phyloP scores from a whole-genome alignment of 2,797 vertebrate genomes.

The Mormyrus proboscirostris region DNA sequence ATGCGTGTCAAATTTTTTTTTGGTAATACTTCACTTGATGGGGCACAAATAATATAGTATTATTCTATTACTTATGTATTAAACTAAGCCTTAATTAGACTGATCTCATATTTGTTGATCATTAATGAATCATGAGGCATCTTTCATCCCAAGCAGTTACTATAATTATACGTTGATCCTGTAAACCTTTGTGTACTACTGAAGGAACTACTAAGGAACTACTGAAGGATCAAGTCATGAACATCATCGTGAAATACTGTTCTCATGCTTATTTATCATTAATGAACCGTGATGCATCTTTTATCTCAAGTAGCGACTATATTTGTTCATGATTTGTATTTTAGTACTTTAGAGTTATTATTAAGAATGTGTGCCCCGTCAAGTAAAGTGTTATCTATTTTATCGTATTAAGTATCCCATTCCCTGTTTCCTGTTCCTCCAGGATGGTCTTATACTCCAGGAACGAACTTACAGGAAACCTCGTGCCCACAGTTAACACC shows the following conservation, averaged over 20 bases:
- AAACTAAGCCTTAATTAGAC: not conserved
- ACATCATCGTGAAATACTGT: not conserved
- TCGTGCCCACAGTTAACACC: not conserved
- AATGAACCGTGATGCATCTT: not conserved
- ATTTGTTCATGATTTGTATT: not conserved
- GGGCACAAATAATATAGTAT: not conserved
- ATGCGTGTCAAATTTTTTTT: not conserved
- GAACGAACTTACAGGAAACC: not conserved
- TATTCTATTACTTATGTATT: not conserved
- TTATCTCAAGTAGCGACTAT: not conserved
- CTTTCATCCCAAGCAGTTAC: not conserved
- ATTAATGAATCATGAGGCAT: not conserved
- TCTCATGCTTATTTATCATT: not conserved
- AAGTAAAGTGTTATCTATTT: not conserved
- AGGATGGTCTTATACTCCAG: not conserved
- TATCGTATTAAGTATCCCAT: not conserved
- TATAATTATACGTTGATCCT: not conserved
- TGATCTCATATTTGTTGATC: not conserved
- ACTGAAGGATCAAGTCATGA: not conserved
- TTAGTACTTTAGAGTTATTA: not conserved
- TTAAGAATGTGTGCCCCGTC: not conserved
- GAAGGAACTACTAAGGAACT: no score
- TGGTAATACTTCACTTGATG: not conserved
- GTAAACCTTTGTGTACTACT: not conserved
- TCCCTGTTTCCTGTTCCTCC: not conserved